Evolutionary conservation across 2,797 vertebrate genomes (phyloP), one percentile per base, ranked within the genome.

Genomic region (Sebastes hopkinsi): DNA sequence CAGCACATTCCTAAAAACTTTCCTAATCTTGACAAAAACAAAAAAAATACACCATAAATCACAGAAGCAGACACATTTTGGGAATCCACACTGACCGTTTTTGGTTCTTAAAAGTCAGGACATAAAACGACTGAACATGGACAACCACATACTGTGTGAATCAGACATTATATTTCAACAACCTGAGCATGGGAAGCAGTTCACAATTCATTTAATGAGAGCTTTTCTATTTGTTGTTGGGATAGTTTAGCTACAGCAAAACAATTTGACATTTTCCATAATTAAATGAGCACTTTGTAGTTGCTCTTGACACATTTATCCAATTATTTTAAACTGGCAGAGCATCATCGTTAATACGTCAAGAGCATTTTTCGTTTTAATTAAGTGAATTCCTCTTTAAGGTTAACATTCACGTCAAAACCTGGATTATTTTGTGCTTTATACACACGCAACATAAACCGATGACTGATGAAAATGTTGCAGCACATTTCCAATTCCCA

Each of bases 101-200:
- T 92, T 92, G 89, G 91, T 90, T 91, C 73, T 80, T 80, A 60
- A 32, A 80, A 80, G 59, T 87, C 62, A 55, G 71, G 75, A 86
- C 72, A 84, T 12, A 23, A 25, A 52, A 61, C 32, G 2, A 67
- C 22, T 52, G 42, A 74, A 88, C 25, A 54, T 5, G 62, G 60
- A 86, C 42, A 18, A 82, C 9, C 58, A 82, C 72, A 30, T 52
- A 71, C 62, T 38, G 67, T 50, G 67, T 38, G 60, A 75, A 66
- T 42, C 54, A 71, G 59, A 84, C 73, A 76, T 76, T 59, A 60
- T 20, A 54, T 72, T 86, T 81, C 29, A 81, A 86, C 75, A 83
- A 88, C 91, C 93, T 93, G 88, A 94, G 89, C 73, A 75, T 69
- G 84, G 77, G 77, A 88, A 61, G 78, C 20, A 30, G 61, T 78